Percentiles rank a stretch among this genome's conserved stretches.
These are phyloP conservation scores for Pithecia hirsuta DNA, from an alignment of 2,797 vertebrate genomes.

Conservation along the genomic window DNA sequence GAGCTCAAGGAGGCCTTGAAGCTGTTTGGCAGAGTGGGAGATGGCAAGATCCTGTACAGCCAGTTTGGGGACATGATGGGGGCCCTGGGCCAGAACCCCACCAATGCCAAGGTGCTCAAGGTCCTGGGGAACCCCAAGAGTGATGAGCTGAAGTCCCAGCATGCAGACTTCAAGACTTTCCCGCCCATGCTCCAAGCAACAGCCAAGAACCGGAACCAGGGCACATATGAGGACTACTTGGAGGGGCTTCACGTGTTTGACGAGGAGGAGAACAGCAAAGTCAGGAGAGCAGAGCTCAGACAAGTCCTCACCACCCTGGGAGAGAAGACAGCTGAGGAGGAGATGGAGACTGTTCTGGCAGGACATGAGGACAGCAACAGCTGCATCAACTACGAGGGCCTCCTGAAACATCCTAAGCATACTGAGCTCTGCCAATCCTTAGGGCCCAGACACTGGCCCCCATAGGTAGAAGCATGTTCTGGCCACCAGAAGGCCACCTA, in stretches of 20 bases:
- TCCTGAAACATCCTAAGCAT: constrained; percentile 92
- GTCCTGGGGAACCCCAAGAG: not conserved
- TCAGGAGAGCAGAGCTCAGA: constrained; percentile 92
- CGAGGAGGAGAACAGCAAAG: constrained; percentile 92
- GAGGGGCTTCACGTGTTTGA: constrained; percentile 92
- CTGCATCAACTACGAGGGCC: constrained; percentile 90
- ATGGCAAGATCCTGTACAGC: not conserved
- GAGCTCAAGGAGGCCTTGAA: not conserved
- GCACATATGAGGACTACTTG: constrained; percentile 90
- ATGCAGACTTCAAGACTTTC: constrained; percentile 92
- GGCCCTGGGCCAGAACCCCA: not conserved
- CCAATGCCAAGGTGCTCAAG: not conserved
- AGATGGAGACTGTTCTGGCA: constrained; percentile 89
- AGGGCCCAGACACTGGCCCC: not conserved
- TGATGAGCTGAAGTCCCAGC: constrained; percentile 89
- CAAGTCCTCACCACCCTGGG: constrained; percentile 92
- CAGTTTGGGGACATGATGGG: not conserved
- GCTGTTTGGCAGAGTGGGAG: not conserved
- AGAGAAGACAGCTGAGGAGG: constrained; percentile 91
- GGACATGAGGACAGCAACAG: constrained; percentile 84
- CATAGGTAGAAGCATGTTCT: not conserved
- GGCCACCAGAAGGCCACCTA: constrained; percentile 35
- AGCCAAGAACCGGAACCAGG: constrained; percentile 91
- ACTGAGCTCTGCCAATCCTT: constrained; percentile 79
- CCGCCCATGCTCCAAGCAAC: constrained; percentile 92